Evolutionary conservation across 2,888 invertebrate species (phyloP).

Genomic region (Macaria liturata): DNA sequence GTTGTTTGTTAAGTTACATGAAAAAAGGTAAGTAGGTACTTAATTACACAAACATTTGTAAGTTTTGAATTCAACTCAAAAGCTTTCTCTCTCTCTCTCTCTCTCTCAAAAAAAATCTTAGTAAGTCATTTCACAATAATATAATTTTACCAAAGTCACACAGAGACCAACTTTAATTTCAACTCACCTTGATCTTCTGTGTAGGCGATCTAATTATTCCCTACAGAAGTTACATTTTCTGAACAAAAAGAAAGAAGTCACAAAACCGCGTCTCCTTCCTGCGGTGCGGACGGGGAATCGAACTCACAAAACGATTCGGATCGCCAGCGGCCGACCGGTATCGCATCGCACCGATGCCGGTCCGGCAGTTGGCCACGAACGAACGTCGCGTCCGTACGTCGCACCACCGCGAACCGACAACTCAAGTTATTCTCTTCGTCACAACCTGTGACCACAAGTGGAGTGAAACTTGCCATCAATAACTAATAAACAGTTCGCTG

Average conservation of each 20-base stretch:
- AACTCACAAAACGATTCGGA: conserved; percentile 1
- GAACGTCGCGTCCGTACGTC: conserved; percentile 46
- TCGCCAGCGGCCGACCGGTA: not conserved
- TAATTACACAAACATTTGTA: too few species aligned
- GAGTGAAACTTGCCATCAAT: conserved; percentile 61
- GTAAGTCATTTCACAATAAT: too few species aligned
- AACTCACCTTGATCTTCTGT: too few species aligned
- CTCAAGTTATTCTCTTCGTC: conserved; percentile 69
- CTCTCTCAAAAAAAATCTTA: too few species aligned
- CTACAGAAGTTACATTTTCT: not conserved
- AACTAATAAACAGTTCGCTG: conserved; percentile 35
- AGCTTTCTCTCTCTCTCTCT: too few species aligned
- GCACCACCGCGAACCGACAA: conserved; percentile 37
- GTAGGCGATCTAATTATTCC: too few species aligned
- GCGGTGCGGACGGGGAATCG: conserved; percentile 2
- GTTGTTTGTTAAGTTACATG: too few species aligned
- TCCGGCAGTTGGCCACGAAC: conserved; percentile 51
- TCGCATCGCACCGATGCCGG: not conserved
- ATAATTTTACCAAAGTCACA: too few species aligned
- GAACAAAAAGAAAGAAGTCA: not conserved
- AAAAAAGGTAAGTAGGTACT: too few species aligned
- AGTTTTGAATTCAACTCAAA: too few species aligned
- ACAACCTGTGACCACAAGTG: conserved; percentile 70
- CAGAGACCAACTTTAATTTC: too few species aligned
- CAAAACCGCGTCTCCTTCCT: not conserved